Conservation (phyloP, 2,113 vertebrate species). For the Lathamus discolor region DNA sequence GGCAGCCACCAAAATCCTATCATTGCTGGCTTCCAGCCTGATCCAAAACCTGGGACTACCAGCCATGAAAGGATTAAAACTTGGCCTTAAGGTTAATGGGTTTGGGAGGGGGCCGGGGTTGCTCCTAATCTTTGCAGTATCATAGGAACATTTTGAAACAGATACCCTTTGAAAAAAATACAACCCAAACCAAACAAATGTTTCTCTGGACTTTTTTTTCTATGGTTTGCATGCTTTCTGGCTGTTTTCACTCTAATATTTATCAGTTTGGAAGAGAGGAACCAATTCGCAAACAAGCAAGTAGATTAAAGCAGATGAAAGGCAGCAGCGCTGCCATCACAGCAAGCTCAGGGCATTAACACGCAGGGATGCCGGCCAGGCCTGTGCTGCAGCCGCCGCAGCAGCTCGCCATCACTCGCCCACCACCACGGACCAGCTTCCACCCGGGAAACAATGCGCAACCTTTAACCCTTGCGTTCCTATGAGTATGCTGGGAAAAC, state of each 20-base stretch:
- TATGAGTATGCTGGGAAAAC: neutral
- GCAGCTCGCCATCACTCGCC: neutral
- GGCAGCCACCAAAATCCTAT: neutral
- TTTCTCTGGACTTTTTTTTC: neutral
- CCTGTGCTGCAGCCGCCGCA: neutral
- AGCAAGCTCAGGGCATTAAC: neutral
- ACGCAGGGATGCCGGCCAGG: neutral
- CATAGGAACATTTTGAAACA: neutral
- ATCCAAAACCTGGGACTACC: neutral
- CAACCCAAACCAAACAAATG: neutral
- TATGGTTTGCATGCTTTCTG: neutral
- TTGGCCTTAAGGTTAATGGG: neutral
- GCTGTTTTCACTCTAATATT: neutral
- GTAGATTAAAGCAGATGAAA: neutral
- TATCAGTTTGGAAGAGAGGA: neutral
- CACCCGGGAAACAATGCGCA: constrained; percentile 36
- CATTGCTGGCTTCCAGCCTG: neutral
- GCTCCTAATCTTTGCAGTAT: neutral
- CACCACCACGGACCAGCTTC: neutral
- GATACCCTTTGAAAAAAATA: neutral
- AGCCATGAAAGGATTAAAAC: constrained; percentile 19
- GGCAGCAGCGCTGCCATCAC: neutral
- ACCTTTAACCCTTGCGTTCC: constrained; percentile 43
- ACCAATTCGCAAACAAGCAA: neutral
- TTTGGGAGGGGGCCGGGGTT: neutral